Percentiles rank a stretch among this genome's conserved stretches.
phyloP scores from a whole-genome alignment of 1,140 invertebrate genomes.

The Trialeurodes vaporariorum region DNA sequence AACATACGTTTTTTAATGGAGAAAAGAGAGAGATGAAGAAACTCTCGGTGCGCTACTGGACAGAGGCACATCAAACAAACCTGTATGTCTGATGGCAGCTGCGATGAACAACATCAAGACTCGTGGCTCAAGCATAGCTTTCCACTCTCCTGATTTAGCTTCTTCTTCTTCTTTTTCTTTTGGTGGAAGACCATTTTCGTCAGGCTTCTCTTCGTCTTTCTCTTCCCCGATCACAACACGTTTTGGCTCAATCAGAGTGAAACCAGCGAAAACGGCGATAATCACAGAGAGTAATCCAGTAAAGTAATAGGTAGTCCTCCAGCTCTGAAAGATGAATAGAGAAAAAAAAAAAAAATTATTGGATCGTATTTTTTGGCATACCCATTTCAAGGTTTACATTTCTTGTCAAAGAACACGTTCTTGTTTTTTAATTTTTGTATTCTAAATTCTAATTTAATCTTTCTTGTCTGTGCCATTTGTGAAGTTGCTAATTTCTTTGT shows the following conservation, averaged over 20 bases:
- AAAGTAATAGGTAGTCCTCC: slow-evolving; percentile 76
- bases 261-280: slow-evolving; percentile 54
- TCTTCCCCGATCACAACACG: slow-evolving; percentile 59
- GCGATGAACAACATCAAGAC: slow-evolving; percentile 71
- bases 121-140: slow-evolving; percentile 59
- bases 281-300: slow-evolving; percentile 69
- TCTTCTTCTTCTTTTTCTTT: slow-evolving; percentile 31
- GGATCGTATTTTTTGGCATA: no score
- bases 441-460: no score
- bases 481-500: no score
- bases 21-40: no score
- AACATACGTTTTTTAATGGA: no score
- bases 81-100: slow-evolving; percentile 80
- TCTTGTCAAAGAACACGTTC: no score
- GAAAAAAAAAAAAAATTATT: no score
- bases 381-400: no score
- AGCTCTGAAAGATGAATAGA: slow-evolving; percentile 59
- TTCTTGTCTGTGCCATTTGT: no score
- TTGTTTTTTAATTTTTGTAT: no score
- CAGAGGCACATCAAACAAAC: no score
- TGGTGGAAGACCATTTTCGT: slow-evolving; percentile 12
- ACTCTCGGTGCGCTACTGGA: no score
- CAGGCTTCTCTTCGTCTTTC: slow-evolving; percentile 32
- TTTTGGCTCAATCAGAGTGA: slow-evolving; percentile 66
- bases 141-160: slow-evolving; percentile 48